Percentiles rank a stretch among this genome's conserved stretches.
Evolutionary conservation across 2,888 invertebrate species (phyloP).

Genomic region (Thymelicus sylvestris): DNA sequence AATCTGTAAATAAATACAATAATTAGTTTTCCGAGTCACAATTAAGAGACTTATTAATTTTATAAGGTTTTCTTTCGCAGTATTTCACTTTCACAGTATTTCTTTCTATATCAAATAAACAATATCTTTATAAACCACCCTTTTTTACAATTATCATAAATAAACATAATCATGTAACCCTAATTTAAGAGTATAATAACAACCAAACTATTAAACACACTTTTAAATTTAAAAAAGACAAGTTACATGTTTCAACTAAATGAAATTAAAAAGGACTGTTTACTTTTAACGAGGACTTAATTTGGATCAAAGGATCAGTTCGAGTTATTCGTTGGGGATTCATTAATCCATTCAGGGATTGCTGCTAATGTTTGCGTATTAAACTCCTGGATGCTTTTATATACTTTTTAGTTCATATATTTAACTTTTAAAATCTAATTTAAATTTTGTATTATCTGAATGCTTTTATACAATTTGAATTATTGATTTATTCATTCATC

Average conservation of each 20-base stretch:
- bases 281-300: conserved; percentile 57
- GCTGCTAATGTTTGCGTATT: too few relatives aligned
- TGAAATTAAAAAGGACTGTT: conserved; percentile 44
- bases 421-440: too few relatives aligned
- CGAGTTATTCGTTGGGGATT: conserved; percentile 53
- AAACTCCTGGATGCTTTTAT: too few relatives aligned
- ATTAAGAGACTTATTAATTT: not conserved
- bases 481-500: too few relatives aligned
- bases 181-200: too few relatives aligned
- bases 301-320: conserved; percentile 56
- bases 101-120: conserved; percentile 15
- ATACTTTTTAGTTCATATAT: too few relatives aligned
- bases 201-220: too few relatives aligned
- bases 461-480: too few relatives aligned
- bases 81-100: conserved; percentile 6
- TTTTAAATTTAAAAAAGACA: too few relatives aligned
- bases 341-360: conserved; percentile 40
- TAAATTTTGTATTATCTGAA: too few relatives aligned
- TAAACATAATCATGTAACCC: too few relatives aligned
- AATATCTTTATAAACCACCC: not conserved
- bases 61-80: not conserved
- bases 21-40: not conserved
- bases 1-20: conserved; percentile 24
- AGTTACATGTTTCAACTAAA: conserved; percentile 8
- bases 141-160: not conserved